Base-by-base conservation (phyloP, 2,113 vertebrate genomes). In the Tinamus guttatus region DNA sequence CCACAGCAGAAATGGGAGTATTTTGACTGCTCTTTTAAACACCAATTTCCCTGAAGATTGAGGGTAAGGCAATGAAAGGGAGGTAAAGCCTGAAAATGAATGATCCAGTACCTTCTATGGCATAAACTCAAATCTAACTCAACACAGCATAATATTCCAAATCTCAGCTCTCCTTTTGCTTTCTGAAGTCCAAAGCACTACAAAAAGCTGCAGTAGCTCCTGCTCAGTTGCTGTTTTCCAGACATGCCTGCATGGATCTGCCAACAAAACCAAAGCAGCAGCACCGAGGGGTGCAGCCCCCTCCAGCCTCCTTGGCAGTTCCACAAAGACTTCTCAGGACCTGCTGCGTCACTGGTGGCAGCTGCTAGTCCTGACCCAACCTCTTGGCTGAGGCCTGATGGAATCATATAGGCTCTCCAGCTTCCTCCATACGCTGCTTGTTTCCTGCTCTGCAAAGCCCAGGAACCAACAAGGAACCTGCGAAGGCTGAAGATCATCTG, bases 161-260 rank as follows among this genome's bases (percentile, higher is more conserved):
- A 81, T 47, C 41, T 56, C 34, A 27, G 3, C 47, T 52, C n/a
- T 22, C 27, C 17, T 25, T 75, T 85, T 68, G 38, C n/a, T 40
- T 85, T 85, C 64, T 59, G 2, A 92, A 75, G 18, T 27, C 22
- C 63, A 20, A 77, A 81, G 13, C 34, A 28, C 28, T 64, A 41
- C 0, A 0, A n/a, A 41, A 65, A 43, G 19, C 18, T 59, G 63
- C 2, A 0, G 49, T 3, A 67, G 2, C 25, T 14, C 13, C 13
- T 1, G 1, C 2, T 0, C 2, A 67, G n/a, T 18, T 81, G 22
- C 18, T 0, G 4, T 74, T 74, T 81, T 25, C 45, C 81, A 32
- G 22, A 89, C 25, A 19, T 79, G 67, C 30, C 41, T 56, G 56
- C 13, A 5, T 32, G 63, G 84, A 87, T 47, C 41, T 89, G 49